Base-by-base conservation (phyloP, 2,797 vertebrate species). In the Sandelia bainsii region DNA sequence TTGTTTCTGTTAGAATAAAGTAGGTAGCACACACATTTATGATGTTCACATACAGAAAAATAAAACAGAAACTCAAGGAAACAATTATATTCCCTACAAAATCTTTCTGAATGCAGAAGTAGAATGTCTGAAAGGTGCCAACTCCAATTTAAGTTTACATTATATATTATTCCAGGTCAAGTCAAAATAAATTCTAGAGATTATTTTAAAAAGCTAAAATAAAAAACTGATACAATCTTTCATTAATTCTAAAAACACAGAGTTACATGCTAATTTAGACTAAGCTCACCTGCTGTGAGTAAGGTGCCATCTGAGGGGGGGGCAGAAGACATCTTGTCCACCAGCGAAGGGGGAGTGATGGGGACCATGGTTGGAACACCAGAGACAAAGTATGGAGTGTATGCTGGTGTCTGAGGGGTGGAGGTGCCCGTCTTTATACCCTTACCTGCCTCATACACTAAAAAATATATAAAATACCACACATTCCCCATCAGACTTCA, bases 361-460 rank as follows among this genome's bases (percentile, higher is more conserved):
- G 97, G 96, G 71, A 96, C 91, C 88, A 97, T 95, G 10, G 93
- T 77, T 2, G 97, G 96, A 74, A 97, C 94, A 8, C 96, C 96
- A 80, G 96, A 94, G 66, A 99, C 95, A 89, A 97, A 98, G 92
- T 97, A 99, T 2, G 97, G 95, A 66, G 96, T 96, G 77, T 96
- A 97, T 80, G 95, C 90, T 58, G 96, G 91, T 25, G 96, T 87
- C 51, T 94, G 91, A 62, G 95, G 94, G 53, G 93, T 94, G 73
- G 95, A 93, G 5, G 68, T 62, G 20, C 94, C 94, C 34, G 94
- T 94, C 90, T 97, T 99, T 67, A 97, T 95, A n/a, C 96, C 96
- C 75, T 98, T 99, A 60, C 98, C 98, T 69, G 98, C 98, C 91
- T 97, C 95, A 58, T 99, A 99, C 81, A 99, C 98, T 99, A 56